Base-by-base conservation (phyloP, 2,113 vertebrate genomes). In the Triplophysa tibetana region DNA sequence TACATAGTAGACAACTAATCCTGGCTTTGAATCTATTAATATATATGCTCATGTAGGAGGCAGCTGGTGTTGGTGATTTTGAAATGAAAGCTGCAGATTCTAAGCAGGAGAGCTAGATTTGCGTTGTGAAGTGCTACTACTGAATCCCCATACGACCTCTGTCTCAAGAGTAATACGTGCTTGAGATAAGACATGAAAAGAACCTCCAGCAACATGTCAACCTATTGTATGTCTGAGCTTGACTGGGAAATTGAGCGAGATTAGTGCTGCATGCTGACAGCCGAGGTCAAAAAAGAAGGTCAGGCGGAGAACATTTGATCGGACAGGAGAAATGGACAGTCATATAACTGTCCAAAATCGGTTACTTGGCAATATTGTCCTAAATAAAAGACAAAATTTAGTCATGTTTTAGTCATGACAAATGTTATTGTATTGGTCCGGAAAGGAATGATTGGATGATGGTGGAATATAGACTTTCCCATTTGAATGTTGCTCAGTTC, bases 401-500 rank as follows among this genome's bases (percentile, higher is more conserved):
- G 19, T 45, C 43, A 16, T 16, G 12, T 26, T n/a, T n/a, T n/a
- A n/a, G n/a, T n/a, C n/a, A 4, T 17, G 8, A 52, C 29, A 17
- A 29, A 29, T 2, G 10, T 43, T 1, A 26, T 2, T 50, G 38
- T 19, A 14, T 2, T 63, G 41, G 50, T 19, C 45, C 13, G 24
- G 33, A 63, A 75, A 50, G 17, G 16, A 63, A 63, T 75, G n/a
- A 63, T 29, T 29, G 14, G 33, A 60, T 64, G 38, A 48, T 38
- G 24, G 75, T 62, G 58, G 78, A 87, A 84, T 52, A 41, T 54
- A 83, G n/a, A 80, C 74, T 19, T 72, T 17, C 52, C 38, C 19
- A 19, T 68, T 26, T 77, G 77, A 33, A 63, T 79, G 82, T 86
- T 81, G 86, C 56, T 50, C 29, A 58, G 8, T 58, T 52, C 50